Conservation (phyloP, 1,140 invertebrate species). For the Wasmannia auropunctata region DNA sequence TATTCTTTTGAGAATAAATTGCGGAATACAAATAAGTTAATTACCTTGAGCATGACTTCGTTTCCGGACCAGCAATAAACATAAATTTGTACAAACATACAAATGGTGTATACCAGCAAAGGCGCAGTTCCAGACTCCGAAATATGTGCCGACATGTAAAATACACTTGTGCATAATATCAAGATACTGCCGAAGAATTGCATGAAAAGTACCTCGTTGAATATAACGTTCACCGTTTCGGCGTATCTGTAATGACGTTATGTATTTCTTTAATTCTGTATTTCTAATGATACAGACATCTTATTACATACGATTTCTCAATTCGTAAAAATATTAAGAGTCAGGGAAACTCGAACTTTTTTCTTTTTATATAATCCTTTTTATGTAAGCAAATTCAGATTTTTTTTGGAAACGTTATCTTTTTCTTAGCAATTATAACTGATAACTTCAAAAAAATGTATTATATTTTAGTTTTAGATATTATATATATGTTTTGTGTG, state of each 20-base stretch:
- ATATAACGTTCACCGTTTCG: constrained; percentile 46
- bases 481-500: no score
- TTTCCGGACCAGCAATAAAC: constrained; percentile 28
- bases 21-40: not conserved
- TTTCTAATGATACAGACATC: no score
- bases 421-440: no score
- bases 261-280: no score
- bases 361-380: no score
- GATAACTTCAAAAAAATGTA: no score
- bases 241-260: constrained; percentile 56
- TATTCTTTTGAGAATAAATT: not conserved
- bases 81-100: constrained; percentile 26
- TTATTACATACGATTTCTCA: no score
- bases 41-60: constrained; percentile 24
- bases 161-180: constrained; percentile 40
- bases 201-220: constrained; percentile 55
- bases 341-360: no score
- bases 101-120: not conserved
- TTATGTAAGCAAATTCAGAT: no score
- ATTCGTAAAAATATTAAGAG: no score
- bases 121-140: not conserved
- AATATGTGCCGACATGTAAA: not conserved
- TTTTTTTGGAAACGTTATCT: no score
- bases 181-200: constrained; percentile 66
- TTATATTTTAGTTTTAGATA: no score